Evolutionary conservation across 1,140 invertebrate species (phyloP).

Genomic region (Dreissena rostriformis): DNA sequence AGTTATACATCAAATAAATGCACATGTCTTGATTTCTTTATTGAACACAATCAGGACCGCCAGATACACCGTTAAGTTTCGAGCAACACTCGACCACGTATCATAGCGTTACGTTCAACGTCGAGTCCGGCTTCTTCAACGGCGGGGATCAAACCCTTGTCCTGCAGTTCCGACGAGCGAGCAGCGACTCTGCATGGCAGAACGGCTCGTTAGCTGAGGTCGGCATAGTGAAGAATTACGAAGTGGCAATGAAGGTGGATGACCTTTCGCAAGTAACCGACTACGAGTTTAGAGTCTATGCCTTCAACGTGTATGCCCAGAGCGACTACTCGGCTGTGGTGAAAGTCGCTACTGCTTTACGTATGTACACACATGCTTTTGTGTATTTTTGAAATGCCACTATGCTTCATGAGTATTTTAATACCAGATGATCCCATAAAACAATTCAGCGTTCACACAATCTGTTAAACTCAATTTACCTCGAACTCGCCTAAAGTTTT

Average conservation of each 20-base stretch:
- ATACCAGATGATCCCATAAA: no score
- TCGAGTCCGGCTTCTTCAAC: slow-evolving; percentile 23
- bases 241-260: background rate
- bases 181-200: background rate
- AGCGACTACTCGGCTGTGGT: slow-evolving; percentile 7
- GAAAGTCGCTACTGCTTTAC: background rate
- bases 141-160: slow-evolving; percentile 15
- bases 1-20: no score
- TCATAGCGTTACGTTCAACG: background rate
- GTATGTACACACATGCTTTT: no score
- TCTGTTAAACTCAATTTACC: no score
- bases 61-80: slow-evolving; percentile 4
- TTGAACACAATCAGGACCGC: slow-evolving; percentile 14
- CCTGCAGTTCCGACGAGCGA: background rate
- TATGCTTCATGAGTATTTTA: no score
- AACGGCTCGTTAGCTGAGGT: background rate
- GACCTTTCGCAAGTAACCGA: background rate
- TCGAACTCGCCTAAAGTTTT: no score
- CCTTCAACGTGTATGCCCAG: background rate
- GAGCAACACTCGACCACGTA: background rate
- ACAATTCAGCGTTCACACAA: no score
- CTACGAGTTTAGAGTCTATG: slow-evolving; percentile 15
- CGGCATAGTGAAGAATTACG: background rate
- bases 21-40: background rate
- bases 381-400: no score